These are phyloP conservation scores for Atherix ibis DNA, from an alignment of 2,888 invertebrate species.

Conservation along the genomic window DNA sequence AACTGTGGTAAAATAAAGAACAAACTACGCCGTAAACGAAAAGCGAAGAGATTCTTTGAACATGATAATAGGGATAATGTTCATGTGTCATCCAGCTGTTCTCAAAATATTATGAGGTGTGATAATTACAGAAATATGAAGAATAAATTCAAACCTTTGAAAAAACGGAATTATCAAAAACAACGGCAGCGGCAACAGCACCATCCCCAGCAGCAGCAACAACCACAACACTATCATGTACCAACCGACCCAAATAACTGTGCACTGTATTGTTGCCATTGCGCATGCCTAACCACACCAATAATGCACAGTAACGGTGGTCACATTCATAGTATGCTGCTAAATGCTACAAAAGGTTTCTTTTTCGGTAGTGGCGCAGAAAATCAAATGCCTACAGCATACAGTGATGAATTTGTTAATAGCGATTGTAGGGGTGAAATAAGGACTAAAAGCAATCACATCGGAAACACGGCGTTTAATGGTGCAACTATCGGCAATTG, in stretches of 20 bases:
- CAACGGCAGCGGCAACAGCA: background rate
- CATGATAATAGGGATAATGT: constrained; percentile 14
- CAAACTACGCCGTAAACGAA: constrained; percentile 6
- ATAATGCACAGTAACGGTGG: constrained; percentile 3
- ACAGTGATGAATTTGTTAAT: constrained; percentile 1
- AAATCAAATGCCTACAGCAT: background rate
- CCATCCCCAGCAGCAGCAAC: background rate
- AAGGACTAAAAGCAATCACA: too few relatives aligned
- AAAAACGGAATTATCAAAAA: background rate
- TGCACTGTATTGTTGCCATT: constrained; percentile 13
- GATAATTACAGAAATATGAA: constrained; percentile 21
- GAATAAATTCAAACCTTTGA: constrained; percentile 27
- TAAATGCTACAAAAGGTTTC: too few relatives aligned
- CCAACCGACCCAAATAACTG: too few relatives aligned
- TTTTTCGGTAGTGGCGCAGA: too few relatives aligned
- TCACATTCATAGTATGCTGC: constrained; percentile 1
- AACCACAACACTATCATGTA: background rate
- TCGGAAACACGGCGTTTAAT: too few relatives aligned
- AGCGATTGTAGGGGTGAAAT: too few relatives aligned
- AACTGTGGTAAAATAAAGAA: constrained; percentile 1
- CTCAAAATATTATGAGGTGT: background rate
- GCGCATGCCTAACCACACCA: constrained; percentile 10
- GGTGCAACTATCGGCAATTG: too few relatives aligned
- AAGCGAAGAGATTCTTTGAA: constrained; percentile 12
- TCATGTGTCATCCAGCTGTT: constrained; percentile 1